Evolutionary conservation across 2,888 invertebrate species (phyloP).

Genomic region (Mimumesa dahlbomi): DNA sequence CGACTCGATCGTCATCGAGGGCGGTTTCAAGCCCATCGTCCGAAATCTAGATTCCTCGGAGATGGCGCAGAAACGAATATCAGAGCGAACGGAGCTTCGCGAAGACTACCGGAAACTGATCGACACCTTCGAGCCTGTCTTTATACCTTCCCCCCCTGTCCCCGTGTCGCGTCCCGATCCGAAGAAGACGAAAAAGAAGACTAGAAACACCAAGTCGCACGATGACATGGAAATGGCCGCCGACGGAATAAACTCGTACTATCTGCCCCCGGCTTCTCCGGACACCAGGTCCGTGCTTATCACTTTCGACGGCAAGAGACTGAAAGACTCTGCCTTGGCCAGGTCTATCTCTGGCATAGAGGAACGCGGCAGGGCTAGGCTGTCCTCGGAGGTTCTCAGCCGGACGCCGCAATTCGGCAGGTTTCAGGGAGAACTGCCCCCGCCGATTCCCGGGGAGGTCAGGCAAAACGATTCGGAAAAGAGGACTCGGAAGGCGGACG

Average conservation of each 20-base stretch:
- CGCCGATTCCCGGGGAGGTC: constrained; percentile 80
- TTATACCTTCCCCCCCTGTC: constrained; percentile 87
- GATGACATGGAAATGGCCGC: constrained; percentile 87
- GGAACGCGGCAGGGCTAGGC: constrained; percentile 68
- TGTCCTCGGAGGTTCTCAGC: constrained; percentile 84
- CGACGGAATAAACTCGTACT: constrained; percentile 87
- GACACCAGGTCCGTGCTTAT: constrained; percentile 81
- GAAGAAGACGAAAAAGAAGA: constrained; percentile 65
- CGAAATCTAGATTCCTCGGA: constrained; percentile 79
- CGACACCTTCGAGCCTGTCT: constrained; percentile 89
- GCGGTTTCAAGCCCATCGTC: constrained; percentile 91
- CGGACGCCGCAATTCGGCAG: constrained; percentile 88
- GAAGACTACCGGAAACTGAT: constrained; percentile 70
- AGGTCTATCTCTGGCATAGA: constrained; percentile 81
- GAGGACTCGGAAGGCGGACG: too few species aligned
- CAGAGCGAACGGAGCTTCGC: constrained; percentile 10
- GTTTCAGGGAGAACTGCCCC: constrained; percentile 88
- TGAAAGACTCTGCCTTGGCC: constrained; percentile 85
- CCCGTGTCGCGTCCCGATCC: constrained; percentile 62
- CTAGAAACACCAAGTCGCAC: constrained; percentile 67
- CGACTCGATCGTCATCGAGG: constrained; percentile 90
- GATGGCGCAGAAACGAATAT: constrained; percentile 60
- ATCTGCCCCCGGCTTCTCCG: constrained; percentile 86
- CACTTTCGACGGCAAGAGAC: constrained; percentile 88
- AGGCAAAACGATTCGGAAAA: constrained; percentile 75